phyloP scores from a whole-genome alignment of 2,888 invertebrate genomes.

The Mamestra brassicae region DNA sequence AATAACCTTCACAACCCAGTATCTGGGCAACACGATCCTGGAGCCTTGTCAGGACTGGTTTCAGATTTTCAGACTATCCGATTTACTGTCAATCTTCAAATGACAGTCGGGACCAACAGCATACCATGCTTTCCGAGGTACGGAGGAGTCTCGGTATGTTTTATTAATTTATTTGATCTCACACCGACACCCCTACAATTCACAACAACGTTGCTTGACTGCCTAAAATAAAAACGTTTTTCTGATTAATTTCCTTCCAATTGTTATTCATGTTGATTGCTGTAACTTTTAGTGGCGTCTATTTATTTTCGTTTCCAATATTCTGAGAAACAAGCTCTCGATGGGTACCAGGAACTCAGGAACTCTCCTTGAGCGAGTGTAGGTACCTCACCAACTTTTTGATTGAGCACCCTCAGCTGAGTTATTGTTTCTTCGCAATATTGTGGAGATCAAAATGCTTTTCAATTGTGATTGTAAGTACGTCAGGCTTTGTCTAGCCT shows the following conservation, averaged over 20 bases:
- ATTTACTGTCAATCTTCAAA: too few species aligned
- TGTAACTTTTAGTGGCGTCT: slow-evolving; percentile 11
- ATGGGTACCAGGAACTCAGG: slow-evolving; percentile 4
- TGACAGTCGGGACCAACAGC: too few species aligned
- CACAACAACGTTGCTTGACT: background rate
- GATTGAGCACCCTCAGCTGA: slow-evolving; percentile 30
- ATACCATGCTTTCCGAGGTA: too few species aligned
- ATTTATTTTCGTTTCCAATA: slow-evolving; percentile 36
- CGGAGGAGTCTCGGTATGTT: too few species aligned
- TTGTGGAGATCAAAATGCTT: slow-evolving; percentile 23
- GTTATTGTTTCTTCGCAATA: slow-evolving; percentile 25
- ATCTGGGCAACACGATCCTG: too few species aligned
- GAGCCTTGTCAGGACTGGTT: too few species aligned
- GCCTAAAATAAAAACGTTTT: background rate
- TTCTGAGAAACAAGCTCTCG: slow-evolving; percentile 14
- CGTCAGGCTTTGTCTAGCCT: background rate
- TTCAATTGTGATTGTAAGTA: slow-evolving; percentile 11
- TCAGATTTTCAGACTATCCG: too few species aligned
- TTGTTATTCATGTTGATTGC: slow-evolving; percentile 3
- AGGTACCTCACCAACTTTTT: slow-evolving; percentile 27
- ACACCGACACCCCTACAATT: background rate
- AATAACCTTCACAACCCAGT: too few species aligned
- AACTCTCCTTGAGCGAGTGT: slow-evolving; percentile 14
- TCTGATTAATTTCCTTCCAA: slow-evolving; percentile 8
- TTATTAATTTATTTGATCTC: background rate